phyloP scores from a whole-genome alignment of 2,797 vertebrate genomes.

The Melanotaenia trifasciata region DNA sequence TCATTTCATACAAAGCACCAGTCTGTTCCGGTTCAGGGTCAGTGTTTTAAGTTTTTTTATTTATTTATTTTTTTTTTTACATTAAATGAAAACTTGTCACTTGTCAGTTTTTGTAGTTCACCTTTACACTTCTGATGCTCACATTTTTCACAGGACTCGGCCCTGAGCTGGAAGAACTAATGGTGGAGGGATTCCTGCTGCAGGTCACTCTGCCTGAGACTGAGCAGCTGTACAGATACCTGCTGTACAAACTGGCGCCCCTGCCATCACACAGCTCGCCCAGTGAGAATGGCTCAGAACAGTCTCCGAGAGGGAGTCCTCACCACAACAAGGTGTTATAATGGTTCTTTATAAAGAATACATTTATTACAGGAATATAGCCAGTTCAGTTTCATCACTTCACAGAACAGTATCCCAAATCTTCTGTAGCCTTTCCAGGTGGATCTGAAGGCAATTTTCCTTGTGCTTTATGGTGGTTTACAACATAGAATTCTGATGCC shows the following conservation, averaged over 20 bases:
- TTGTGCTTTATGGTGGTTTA: neutral
- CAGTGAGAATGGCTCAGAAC: slow-evolving; percentile 67
- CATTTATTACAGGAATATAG: neutral
- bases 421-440: neutral
- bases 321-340: slow-evolving; percentile 70
- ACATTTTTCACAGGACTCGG: slow-evolving; percentile 80
- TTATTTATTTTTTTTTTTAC: neutral
- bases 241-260: slow-evolving; percentile 86
- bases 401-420: too few species aligned
- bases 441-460: neutral
- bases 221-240: slow-evolving; percentile 91
- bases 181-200: slow-evolving; percentile 97
- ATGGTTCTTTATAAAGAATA: neutral
- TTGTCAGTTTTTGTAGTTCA: neutral
- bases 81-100: neutral
- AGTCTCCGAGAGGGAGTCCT: slow-evolving; percentile 56
- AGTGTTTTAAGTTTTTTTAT: slow-evolving; percentile 49
- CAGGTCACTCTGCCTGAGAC: slow-evolving; percentile 97
- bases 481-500: too few species aligned
- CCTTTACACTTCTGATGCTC: neutral
- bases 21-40: slow-evolving; percentile 88
- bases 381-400: neutral
- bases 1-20: slow-evolving; percentile 85
- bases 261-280: slow-evolving; percentile 64
- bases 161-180: slow-evolving; percentile 91